Evolutionary conservation across 2,113 vertebrate species (phyloP).

Genomic region (Pitta sordida): DNA sequence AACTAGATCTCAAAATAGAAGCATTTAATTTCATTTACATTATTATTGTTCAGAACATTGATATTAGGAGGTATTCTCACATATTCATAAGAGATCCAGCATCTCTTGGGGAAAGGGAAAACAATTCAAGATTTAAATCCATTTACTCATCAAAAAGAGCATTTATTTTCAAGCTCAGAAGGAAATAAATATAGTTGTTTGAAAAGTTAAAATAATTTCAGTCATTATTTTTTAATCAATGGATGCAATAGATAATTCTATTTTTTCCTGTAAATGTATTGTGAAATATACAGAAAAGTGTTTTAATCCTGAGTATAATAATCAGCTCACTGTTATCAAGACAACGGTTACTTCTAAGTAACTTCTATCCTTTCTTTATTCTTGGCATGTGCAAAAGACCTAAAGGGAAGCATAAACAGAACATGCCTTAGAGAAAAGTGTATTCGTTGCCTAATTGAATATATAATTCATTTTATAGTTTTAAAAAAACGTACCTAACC

Average conservation of each 20-base stretch:
- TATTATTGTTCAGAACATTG: not conserved
- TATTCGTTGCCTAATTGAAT: not conserved
- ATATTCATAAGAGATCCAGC: not conserved
- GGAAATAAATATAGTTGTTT: not conserved
- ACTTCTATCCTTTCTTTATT: not conserved
- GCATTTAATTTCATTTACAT: not conserved
- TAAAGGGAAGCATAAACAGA: not conserved
- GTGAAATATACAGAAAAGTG: not conserved
- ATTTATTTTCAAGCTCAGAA: constrained; percentile 21
- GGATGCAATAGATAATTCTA: not conserved
- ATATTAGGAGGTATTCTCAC: not conserved
- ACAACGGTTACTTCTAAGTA: not conserved
- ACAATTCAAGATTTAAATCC: constrained; percentile 16
- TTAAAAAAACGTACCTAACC: not conserved
- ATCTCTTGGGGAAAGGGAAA: not conserved
- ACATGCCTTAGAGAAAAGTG: not conserved
- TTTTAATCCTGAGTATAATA: not conserved
- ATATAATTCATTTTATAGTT: not conserved
- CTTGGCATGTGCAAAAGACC: not conserved
- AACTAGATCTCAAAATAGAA: not conserved
- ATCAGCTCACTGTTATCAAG: not conserved
- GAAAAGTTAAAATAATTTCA: not conserved
- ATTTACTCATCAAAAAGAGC: not conserved
- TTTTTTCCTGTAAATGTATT: not conserved
- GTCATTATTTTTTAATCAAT: not conserved